These are phyloP conservation scores for Synaphobranchus kaupii DNA, from an alignment of 2,797 vertebrate genomes.

Conservation along the genomic window DNA sequence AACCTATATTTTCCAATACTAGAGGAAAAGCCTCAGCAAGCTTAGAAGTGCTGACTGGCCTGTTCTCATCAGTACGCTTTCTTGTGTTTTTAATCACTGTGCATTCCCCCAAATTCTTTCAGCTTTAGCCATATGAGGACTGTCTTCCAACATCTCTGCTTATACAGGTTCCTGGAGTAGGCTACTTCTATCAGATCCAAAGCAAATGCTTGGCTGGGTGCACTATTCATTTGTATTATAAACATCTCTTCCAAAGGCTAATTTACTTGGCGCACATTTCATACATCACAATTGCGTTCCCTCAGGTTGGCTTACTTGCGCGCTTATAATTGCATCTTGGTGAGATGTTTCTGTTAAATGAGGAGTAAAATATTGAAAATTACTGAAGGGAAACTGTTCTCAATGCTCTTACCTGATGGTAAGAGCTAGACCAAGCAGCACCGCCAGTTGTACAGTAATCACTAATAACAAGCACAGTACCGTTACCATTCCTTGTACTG, in stretches of 20 bases:
- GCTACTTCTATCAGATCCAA: background rate
- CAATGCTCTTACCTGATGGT: background rate
- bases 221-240: background rate
- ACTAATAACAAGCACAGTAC: background rate
- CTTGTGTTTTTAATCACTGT: background rate
- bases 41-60: background rate
- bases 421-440: background rate
- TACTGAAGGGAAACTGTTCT: background rate
- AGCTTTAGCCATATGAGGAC: background rate
- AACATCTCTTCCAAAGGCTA: background rate
- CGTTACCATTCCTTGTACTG: background rate
- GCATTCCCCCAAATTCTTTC: background rate
- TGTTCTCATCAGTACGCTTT: background rate
- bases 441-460: background rate
- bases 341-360: background rate
- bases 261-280: background rate
- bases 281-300: background rate
- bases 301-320: background rate
- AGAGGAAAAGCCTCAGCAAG: background rate
- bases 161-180: background rate
- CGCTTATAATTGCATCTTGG: background rate
- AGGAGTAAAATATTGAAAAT: conserved; percentile 1
- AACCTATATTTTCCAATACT: no score
- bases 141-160: background rate
- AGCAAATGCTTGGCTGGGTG: background rate